Evolutionary conservation across 2,888 invertebrate species (phyloP).

Genomic region (Omphaloscelis lunosa): DNA sequence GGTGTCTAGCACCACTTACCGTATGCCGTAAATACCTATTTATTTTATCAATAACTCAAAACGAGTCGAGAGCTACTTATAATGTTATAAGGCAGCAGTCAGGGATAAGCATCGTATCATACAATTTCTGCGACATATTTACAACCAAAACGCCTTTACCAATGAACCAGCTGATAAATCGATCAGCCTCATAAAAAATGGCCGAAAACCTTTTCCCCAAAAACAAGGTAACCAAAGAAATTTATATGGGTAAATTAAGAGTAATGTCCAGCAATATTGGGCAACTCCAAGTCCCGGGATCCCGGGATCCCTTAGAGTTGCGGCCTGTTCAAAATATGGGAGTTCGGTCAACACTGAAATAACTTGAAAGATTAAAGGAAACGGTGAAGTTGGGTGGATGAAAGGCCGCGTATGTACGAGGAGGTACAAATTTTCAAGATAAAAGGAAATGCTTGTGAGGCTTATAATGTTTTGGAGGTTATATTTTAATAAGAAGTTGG

Average conservation of each 20-base stretch:
- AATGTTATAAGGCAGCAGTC: neutral
- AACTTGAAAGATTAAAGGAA: slow-evolving; percentile 56
- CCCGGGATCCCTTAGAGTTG: slow-evolving; percentile 19
- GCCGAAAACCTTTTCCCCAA: slow-evolving; percentile 2
- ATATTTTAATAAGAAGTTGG: slow-evolving; percentile 26
- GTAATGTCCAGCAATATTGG: slow-evolving; percentile 62
- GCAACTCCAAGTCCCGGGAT: slow-evolving; percentile 28
- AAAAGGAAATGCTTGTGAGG: slow-evolving; percentile 34
- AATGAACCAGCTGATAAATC: slow-evolving; percentile 16
- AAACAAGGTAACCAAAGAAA: slow-evolving; percentile 46
- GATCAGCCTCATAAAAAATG: slow-evolving; percentile 35
- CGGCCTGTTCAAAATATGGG: slow-evolving; percentile 34
- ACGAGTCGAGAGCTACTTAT: neutral
- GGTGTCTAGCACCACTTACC: neutral
- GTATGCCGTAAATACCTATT: neutral
- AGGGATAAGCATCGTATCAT: neutral
- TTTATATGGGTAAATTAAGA: slow-evolving; percentile 68
- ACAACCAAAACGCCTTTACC: neutral
- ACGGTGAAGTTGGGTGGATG: slow-evolving; percentile 17
- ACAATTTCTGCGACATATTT: neutral
- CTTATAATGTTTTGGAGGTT: slow-evolving; percentile 39
- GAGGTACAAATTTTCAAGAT: slow-evolving; percentile 40
- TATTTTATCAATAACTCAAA: slow-evolving; percentile 6
- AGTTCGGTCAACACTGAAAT: slow-evolving; percentile 45
- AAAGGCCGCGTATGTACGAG: slow-evolving; percentile 21